Conservation (phyloP, 30 jellyfish, hydroid and myxozoan species). For the Chrysaora quinquecirrha region DNA sequence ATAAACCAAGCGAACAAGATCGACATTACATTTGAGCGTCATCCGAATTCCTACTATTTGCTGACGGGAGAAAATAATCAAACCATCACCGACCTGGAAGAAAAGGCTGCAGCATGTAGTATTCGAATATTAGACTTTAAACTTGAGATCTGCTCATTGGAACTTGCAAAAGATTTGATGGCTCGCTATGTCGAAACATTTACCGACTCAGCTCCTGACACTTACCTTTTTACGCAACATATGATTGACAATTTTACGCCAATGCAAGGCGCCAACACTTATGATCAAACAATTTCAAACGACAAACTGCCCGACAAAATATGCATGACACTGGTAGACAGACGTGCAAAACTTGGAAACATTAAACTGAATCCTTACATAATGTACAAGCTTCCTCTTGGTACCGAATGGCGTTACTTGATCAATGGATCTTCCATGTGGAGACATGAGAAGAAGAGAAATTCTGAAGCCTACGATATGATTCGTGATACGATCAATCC, state of each 20-base stretch:
- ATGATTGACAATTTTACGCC: neutral
- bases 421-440: neutral
- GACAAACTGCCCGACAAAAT: neutral
- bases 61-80: neutral
- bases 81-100: neutral
- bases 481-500: neutral
- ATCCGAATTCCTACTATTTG: neutral
- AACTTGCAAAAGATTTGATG: neutral
- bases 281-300: neutral
- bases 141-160: neutral
- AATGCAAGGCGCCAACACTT: neutral
- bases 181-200: neutral
- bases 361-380: neutral
- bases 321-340: neutral
- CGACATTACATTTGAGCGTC: neutral
- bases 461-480: neutral
- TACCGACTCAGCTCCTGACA: neutral
- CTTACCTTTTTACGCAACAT: neutral
- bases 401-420: neutral
- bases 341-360: neutral
- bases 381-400: neutral
- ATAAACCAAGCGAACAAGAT: neutral
- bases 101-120: neutral
- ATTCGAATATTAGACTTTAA: neutral
- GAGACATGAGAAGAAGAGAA: no score